phyloP scores from a whole-genome alignment of 2,797 vertebrate species.

The Micrastur ruficollis region DNA sequence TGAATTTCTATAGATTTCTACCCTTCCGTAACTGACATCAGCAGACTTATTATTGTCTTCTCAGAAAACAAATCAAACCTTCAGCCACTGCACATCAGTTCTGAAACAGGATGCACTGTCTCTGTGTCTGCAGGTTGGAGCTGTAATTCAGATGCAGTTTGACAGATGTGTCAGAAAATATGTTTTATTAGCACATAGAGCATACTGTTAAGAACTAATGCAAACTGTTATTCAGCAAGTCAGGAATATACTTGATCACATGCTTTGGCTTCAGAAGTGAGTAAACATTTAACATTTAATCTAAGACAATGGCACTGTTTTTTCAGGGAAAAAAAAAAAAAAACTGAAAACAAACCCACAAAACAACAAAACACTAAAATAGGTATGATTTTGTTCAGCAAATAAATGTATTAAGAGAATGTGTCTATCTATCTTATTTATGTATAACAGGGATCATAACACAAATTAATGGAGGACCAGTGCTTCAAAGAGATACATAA shows the following conservation, averaged over 20 bases:
- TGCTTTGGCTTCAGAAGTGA: background rate
- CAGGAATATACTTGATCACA: background rate
- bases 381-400: background rate
- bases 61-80: background rate
- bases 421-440: background rate
- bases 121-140: background rate
- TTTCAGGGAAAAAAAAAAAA: background rate
- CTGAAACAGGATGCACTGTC: background rate
- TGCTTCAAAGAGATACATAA: background rate
- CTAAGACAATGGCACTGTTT: background rate
- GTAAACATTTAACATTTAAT: background rate
- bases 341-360: background rate
- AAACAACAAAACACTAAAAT: background rate
- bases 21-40: background rate
- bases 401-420: background rate
- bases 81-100: background rate
- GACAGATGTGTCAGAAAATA: background rate
- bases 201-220: background rate
- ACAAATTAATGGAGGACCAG: background rate
- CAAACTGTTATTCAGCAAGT: background rate
- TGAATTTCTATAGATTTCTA: background rate
- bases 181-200: background rate
- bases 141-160: background rate
- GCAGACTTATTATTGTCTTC: background rate
- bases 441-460: background rate